Evolutionary conservation across 1,140 invertebrate genomes (phyloP).

Genomic region (Drosophila serrata): DNA sequence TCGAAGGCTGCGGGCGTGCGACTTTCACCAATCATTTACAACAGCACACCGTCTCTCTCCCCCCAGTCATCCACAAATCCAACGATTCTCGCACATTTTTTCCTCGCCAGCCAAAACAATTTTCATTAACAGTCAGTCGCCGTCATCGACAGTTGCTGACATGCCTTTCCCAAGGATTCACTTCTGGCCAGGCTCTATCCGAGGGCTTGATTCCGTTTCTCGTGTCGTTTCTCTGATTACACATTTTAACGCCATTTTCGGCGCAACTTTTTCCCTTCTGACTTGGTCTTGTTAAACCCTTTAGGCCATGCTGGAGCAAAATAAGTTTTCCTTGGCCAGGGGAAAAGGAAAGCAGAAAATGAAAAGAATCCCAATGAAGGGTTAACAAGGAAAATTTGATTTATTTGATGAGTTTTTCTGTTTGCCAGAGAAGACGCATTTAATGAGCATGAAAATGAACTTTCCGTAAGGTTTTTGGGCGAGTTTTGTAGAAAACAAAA

Average conservation of each 20-base stretch:
- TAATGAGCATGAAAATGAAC: constrained; percentile 77
- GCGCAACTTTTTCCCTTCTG: constrained; percentile 56
- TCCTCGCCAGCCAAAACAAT: constrained; percentile 66
- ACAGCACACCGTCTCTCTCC: constrained; percentile 15
- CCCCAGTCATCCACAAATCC: constrained; percentile 21
- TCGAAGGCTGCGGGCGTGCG: constrained; percentile 72
- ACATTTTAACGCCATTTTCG: constrained; percentile 80
- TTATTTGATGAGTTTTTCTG: constrained; percentile 80
- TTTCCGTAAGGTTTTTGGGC: constrained; percentile 14
- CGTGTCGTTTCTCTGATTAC: constrained; percentile 75
- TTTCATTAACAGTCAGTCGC: constrained; percentile 76
- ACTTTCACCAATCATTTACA: constrained; percentile 77
- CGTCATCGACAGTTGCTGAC: constrained; percentile 66
- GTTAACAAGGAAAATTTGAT: constrained; percentile 82
- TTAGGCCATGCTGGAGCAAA: constrained; percentile 50
- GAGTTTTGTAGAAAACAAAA: constrained; percentile 5
- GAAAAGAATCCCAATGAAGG: constrained; percentile 75
- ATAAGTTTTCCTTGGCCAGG: constrained; percentile 43
- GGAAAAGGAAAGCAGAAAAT: constrained; percentile 17
- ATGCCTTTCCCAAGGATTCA: constrained; percentile 38
- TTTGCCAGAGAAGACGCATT: constrained; percentile 58
- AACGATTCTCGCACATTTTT: constrained; percentile 48
- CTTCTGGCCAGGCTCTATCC: constrained; percentile 15
- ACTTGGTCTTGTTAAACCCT: constrained; percentile 60
- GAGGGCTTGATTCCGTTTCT: constrained; percentile 33